phyloP scores from a whole-genome alignment of 1,140 invertebrate genomes.

The Danaus melanippus region DNA sequence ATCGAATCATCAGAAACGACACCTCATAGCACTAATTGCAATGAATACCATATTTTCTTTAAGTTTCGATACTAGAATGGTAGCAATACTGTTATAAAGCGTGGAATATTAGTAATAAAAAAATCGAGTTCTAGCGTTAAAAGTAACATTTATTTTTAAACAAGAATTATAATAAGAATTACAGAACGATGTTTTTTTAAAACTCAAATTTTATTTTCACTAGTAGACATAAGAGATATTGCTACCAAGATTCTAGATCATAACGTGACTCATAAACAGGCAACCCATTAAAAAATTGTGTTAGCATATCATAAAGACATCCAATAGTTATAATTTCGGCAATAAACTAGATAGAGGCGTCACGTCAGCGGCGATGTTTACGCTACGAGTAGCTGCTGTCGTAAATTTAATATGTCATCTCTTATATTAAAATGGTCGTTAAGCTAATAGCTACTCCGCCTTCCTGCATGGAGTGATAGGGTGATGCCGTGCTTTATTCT shows the following conservation, averaged over 20 bases:
- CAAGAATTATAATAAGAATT: too few relatives aligned
- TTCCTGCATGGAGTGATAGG: conserved; percentile 47
- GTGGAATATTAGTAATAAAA: too few relatives aligned
- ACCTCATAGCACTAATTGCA: too few relatives aligned
- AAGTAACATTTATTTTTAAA: too few relatives aligned
- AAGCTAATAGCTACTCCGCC: conserved; percentile 63
- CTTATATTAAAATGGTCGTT: conserved; percentile 69
- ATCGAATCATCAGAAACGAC: too few relatives aligned
- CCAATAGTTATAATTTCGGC: conserved; percentile 59
- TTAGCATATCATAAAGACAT: conserved; percentile 49
- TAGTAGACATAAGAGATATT: too few relatives aligned
- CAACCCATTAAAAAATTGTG: conserved; percentile 47
- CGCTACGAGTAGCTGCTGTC: conserved; percentile 53
- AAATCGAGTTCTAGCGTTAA: too few relatives aligned
- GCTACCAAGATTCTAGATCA: too few relatives aligned
- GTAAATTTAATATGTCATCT: conserved; percentile 71
- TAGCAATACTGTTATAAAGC: too few relatives aligned
- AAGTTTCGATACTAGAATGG: neutral
- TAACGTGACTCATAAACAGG: conserved; percentile 37
- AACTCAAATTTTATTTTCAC: too few relatives aligned
- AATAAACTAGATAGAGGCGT: conserved; percentile 65
- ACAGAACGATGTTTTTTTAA: too few relatives aligned
- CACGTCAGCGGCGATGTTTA: conserved; percentile 53
- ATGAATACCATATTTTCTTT: too few relatives aligned
- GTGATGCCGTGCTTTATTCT: conserved; percentile 45